Evolutionary conservation across 2,113 vertebrate genomes (phyloP).

Genomic region (Notothenia coriiceps): DNA sequence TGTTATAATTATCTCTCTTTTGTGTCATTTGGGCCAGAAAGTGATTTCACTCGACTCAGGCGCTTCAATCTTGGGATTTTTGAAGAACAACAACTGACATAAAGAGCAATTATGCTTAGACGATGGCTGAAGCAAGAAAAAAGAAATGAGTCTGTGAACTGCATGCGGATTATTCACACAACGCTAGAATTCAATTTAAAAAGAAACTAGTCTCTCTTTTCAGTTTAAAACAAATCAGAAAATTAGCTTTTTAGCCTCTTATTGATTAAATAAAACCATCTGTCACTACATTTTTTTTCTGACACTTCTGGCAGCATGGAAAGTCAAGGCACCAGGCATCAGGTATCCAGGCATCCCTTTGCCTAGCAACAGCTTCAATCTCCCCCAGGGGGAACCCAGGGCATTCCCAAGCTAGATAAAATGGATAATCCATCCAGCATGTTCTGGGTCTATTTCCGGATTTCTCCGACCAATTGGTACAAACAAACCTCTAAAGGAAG

Average conservation of each 20-base stretch:
- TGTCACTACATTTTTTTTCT: too few relatives aligned
- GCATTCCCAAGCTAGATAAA: too few relatives aligned
- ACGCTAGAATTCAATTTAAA: neutral
- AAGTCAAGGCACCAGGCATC: too few relatives aligned
- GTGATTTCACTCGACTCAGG: neutral
- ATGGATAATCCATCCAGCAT: too few relatives aligned
- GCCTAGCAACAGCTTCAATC: too few relatives aligned
- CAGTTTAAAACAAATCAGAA: too few relatives aligned
- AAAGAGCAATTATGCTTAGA: slow-evolving; percentile 16
- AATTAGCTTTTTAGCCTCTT: too few relatives aligned
- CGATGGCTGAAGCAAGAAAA: neutral
- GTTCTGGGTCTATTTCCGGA: neutral
- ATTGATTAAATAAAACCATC: too few relatives aligned
- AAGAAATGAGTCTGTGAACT: neutral
- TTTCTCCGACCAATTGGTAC: neutral
- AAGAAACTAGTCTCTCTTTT: too few relatives aligned
- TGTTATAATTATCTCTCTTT: slow-evolving; percentile 35
- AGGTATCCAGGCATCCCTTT: too few relatives aligned
- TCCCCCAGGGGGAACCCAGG: too few relatives aligned
- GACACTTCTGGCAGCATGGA: too few relatives aligned
- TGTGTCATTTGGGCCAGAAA: slow-evolving; percentile 10
- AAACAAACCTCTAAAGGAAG: neutral
- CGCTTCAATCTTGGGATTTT: slow-evolving; percentile 12
- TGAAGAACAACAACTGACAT: neutral
- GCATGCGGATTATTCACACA: neutral